Evolutionary conservation across 2,888 invertebrate species (phyloP).

Genomic region (Leptodirus hochenwartii): DNA sequence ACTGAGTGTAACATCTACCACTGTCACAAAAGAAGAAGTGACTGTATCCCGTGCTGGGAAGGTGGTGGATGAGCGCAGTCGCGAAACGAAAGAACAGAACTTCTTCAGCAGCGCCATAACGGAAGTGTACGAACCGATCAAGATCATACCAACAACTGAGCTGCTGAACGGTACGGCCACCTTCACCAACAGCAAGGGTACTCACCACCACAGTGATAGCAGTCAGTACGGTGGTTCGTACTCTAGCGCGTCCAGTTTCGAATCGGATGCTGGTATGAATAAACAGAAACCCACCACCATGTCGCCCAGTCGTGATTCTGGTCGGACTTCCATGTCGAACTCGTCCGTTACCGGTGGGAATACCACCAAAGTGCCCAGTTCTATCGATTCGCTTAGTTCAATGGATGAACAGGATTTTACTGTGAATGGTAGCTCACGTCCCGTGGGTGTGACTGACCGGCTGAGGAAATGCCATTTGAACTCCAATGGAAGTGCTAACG

Average conservation of each 20-base stretch:
- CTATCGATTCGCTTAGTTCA: conserved; percentile 26
- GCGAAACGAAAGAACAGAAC: conserved; percentile 54
- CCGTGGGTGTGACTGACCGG: conserved; percentile 17
- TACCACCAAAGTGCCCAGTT: conserved; percentile 24
- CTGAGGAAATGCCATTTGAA: conserved; percentile 21
- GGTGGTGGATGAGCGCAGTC: conserved; percentile 48
- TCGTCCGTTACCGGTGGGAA: no score
- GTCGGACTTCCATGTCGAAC: conserved; percentile 23
- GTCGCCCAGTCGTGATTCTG: conserved; percentile 24
- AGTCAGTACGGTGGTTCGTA: conserved; percentile 25
- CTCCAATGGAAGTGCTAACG: conserved; percentile 12
- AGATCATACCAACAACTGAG: conserved; percentile 24
- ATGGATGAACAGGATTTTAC: conserved; percentile 26
- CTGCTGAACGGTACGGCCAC: conserved; percentile 19
- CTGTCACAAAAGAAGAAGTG: conserved; percentile 51
- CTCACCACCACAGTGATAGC: conserved; percentile 22
- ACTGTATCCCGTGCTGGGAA: conserved; percentile 46
- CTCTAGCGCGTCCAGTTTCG: conserved; percentile 26
- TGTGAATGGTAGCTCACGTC: conserved; percentile 11
- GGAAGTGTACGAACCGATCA: conserved; percentile 45
- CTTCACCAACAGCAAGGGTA: conserved; percentile 16
- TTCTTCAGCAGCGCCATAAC: conserved; percentile 46
- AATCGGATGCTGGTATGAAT: conserved; percentile 18
- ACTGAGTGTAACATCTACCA: conserved; percentile 49
- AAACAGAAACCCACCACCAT: conserved; percentile 4